phyloP scores from a whole-genome alignment of 2,888 invertebrate genomes.

The Apodemia duryi region DNA sequence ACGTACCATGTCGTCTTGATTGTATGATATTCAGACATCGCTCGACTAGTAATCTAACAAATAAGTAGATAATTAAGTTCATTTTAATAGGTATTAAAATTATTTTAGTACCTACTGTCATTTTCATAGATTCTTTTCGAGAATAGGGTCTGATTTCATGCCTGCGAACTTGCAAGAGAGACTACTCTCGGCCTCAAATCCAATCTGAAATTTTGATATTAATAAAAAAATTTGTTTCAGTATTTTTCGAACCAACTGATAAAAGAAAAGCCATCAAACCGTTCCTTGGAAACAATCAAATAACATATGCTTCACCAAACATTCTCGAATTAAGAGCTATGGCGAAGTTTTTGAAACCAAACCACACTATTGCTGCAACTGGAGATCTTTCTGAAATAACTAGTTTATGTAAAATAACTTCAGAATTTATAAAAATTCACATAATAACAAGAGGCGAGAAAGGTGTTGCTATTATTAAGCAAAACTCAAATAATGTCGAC shows the following conservation, averaged over 20 bases:
- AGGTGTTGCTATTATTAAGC: constrained; percentile 75
- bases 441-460: constrained; percentile 81
- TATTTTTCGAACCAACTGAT: constrained; percentile 95
- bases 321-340: constrained; percentile 86
- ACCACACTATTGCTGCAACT: constrained; percentile 34
- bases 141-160: too few species aligned
- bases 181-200: too few species aligned
- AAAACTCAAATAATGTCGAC: constrained; percentile 35
- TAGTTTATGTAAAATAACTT: constrained; percentile 53
- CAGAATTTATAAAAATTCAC: constrained; percentile 73
- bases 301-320: constrained; percentile 88
- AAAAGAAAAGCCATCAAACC: constrained; percentile 86
- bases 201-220: constrained; percentile 16
- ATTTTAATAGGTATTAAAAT: too few species aligned
- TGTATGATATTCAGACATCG: too few species aligned
- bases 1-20: too few species aligned
- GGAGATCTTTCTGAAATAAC: constrained; percentile 46
- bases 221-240: constrained; percentile 73
- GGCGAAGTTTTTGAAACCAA: constrained; percentile 67
- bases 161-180: too few species aligned
- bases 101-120: too few species aligned
- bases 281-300: constrained; percentile 70
- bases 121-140: too few species aligned
- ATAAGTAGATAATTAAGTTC: too few species aligned
- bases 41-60: too few species aligned